A percentile compares a stretch with the other conserved stretches of the same genome.
phyloP scores from a whole-genome alignment of 2,113 vertebrate species.

The Dermatemys mawii region DNA sequence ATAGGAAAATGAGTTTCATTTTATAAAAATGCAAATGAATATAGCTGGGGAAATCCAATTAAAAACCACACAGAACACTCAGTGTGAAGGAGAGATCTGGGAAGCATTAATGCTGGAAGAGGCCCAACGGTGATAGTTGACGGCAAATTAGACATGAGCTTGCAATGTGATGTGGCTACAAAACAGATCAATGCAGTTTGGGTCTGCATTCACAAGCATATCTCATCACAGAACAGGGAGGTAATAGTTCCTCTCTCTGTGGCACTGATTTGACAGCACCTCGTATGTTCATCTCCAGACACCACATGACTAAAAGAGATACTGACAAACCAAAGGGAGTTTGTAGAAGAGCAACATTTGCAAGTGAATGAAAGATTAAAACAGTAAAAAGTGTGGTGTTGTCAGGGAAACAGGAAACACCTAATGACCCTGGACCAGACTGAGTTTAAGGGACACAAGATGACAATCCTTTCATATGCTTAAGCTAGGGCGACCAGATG shows the following conservation, averaged over 20 bases:
- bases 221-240: not conserved
- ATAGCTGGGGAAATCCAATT: not conserved
- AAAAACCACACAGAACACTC: not conserved
- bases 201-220: not conserved
- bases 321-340: not conserved
- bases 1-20: not conserved
- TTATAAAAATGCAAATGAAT: not conserved
- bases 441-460: not conserved
- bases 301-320: not conserved
- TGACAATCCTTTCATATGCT: not conserved
- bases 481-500: no score
- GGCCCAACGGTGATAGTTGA: not conserved
- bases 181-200: not conserved
- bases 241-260: not conserved
- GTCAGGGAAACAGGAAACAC: not conserved
- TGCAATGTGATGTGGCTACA: not conserved
- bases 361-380: not conserved
- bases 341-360: not conserved
- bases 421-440: not conserved
- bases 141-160: not conserved
- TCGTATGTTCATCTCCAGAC: not conserved
- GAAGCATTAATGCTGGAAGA: not conserved
- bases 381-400: not conserved
- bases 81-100: not conserved
- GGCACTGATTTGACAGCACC: not conserved